Base-by-base conservation (phyloP, 2,797 vertebrate species). In the Lepilemur ruficaudatus region DNA sequence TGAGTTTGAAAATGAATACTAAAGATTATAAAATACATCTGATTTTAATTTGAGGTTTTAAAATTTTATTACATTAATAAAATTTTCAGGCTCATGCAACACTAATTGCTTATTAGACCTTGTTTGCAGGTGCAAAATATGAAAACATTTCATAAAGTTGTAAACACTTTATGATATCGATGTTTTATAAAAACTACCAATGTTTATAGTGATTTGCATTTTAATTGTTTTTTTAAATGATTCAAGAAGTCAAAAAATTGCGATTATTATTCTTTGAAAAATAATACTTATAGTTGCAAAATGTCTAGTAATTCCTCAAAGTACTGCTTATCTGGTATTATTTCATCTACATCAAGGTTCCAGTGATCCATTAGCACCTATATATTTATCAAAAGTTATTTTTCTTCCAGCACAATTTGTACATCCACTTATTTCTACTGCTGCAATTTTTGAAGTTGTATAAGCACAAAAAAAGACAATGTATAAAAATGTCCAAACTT, bases 61-160 rank as follows among this genome's bases (percentile, higher is more conserved):
- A 95, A 73, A 35, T 67, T 48, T 73, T 57, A 67, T 38, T 82
- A 20, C 23, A 57, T 43, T 86, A 72, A 89, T 85, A 78, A 87
- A 86, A 82, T 85, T 69, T 67, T 87, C 30, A 65, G 30, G 20
- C 4, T 89, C 13, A 61, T 15, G 7, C 25, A 94, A 82, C 10
- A 55, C 2, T 82, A 70, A 82, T 32, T 90, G 12, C 43, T 93
- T 50, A 41, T 87, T 79, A 75, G 43, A 73, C 6, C 59, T 65
- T 63, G 4, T 38, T 69, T 89, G 46, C 46, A 57, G 10, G 23
- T 76, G 12, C 4, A 81, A 75, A 86, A 84, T 76, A 23, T 65
- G 10, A 80, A 93, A 95, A 85, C 15, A 65, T 59, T 85, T 59
- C 17, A 67, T 59, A 94, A 85, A 93, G 90, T 69, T 90, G 0